Percentiles rank a stretch among this genome's conserved stretches.
These are phyloP conservation scores for Phrynosoma blainvillii DNA, from an alignment of 2,113 vertebrate species.

Conservation along the genomic window DNA sequence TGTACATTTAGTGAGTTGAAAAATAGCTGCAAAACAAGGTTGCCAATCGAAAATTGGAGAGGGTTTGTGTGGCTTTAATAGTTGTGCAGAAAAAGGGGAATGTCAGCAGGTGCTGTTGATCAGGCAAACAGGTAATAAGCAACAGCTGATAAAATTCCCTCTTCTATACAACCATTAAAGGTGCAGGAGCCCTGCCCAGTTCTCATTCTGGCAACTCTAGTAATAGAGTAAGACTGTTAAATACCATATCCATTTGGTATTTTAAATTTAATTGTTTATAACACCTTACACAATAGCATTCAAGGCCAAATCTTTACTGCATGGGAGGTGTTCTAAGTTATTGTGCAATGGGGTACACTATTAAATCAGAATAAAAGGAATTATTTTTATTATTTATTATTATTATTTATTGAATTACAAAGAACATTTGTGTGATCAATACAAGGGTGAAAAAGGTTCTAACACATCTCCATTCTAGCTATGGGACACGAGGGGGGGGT, in stretches of 20 bases:
- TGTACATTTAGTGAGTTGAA: no score
- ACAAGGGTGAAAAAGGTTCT: background rate
- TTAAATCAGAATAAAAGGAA: background rate
- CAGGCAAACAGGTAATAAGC: no score
- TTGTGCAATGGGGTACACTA: background rate
- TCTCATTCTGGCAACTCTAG: no score
- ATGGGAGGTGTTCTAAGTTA: background rate
- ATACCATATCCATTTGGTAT: background rate
- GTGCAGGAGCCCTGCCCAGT: no score
- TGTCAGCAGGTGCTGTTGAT: no score
- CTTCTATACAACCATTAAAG: no score
- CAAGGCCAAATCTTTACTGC: background rate
- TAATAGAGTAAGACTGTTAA: no score
- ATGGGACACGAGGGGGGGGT: slow-evolving; percentile 14
- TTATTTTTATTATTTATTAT: background rate
- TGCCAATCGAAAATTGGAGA: no score
- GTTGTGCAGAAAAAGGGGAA: no score
- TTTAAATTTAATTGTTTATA: background rate
- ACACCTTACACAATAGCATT: background rate
- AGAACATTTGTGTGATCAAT: background rate
- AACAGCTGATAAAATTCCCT: no score
- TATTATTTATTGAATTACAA: background rate
- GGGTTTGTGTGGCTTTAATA: no score
- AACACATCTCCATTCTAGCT: slow-evolving; percentile 48
- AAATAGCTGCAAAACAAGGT: no score